Evolutionary conservation across 2,797 vertebrate species (phyloP), one percentile per base, ranked within the genome.

Genomic region (Gallinago nigripennis): DNA sequence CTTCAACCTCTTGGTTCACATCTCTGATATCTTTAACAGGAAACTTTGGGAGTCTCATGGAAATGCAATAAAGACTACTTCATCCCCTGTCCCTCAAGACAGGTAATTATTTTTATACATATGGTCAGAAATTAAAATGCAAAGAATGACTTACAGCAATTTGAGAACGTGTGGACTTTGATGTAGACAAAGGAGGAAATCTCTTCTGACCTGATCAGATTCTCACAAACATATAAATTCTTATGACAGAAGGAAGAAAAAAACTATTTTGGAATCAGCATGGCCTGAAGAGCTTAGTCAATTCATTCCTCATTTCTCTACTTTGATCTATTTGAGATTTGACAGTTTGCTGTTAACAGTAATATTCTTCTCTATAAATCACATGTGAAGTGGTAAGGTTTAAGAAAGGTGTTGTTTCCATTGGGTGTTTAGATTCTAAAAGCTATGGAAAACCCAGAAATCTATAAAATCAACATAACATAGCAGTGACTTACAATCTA

Each of bases 321-420:
- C 96, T 97, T 97, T 98, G 98, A 97, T 97, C 94, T 97, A 37
- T 56, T 78, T 94, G 91, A 92, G 95, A 79, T 94, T 91, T 96
- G 97, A 96, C 97, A 96, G 96, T 86, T 89, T 91, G 77, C 92
- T 94, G 91, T 91, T 96, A 96, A 66, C 82, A 80, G 90, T 89
- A 95, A 93, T 94, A 90, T 92, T 93, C 91, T 68, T 81, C 93
- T 93, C 93, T 76, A 94, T 95, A 97, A 97, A 97, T 98, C 96
- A 96, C 86, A 91, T 10, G 24, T 85, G 86, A 81, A 66, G 63
- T 87, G 82, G 85, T 77, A 54, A 61, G 50, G 18, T 50, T 92
- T 82, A 24, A 61, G 53, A 56, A 79, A 92, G 60, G 78, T 41
- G 45, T 1, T 75, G 53, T 37, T 88, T 71, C 76, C 68, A 65